Evolutionary conservation across 2,888 invertebrate genomes (phyloP), one percentile per base, ranked within the genome.

Genomic region (Synanthedon andrenaeformis): DNA sequence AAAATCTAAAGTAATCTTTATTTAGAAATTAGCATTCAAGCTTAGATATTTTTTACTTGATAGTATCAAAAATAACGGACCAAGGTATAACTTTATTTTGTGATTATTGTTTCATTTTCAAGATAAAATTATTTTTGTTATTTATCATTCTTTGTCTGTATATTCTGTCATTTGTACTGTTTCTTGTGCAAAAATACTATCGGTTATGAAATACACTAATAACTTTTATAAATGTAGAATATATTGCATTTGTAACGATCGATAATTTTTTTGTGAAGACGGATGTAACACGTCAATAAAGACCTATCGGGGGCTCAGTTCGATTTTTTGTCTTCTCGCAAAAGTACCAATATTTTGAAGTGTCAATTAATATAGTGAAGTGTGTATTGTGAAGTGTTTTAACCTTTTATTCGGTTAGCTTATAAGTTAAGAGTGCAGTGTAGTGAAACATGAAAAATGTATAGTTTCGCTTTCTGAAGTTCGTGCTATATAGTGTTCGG

Each of bases 21-120:
- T 71, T 76, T 74, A 71, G 75, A 74, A 73, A 72, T 71, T 77
- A 78, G 72, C 65, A 74, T 79, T 80, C 73, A 74, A 73, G 76
- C 74, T 81, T 76, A 78, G 69, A 68, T 75, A 76, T 69, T 80
- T 80, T 77, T 76, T 70, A 75, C 73, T 74, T 67, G 62, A 66
- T 74, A 67, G 84, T 89, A 91, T 90, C 90, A 90, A 91, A 90
- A 90, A 90, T 92, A 91, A 92, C 92, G 92, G 91, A 93, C 93
- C 92, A 92, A 92, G 92, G 93, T 93, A 90, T 79, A 87, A 70
- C 64, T 68, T 73, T 88, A 89, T 89, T 89, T 89, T 74, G 64
- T 64, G 72, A 69, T 76, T 79, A 72, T 71, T 74, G 67, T 72
- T 72, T 66, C 66, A 56, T 61, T 17, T 19, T 60, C 59, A 72